Evolutionary conservation across 2,113 vertebrate species (phyloP).

Genomic region (Meles meles): DNA sequence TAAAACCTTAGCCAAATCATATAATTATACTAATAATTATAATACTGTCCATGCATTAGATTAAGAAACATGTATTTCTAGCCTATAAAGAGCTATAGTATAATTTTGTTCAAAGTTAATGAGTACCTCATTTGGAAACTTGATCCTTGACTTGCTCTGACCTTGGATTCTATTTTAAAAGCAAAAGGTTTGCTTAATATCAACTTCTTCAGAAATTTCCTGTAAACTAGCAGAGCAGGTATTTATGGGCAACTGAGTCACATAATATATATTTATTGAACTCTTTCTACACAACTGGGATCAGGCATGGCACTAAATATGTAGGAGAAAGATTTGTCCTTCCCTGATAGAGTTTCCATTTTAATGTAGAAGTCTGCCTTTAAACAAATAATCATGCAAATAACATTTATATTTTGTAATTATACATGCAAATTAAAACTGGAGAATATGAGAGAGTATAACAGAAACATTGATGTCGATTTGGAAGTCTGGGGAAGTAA

Average conservation of each 20-base stretch:
- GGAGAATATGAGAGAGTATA: not conserved
- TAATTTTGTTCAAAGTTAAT: not conserved
- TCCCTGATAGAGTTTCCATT: not conserved
- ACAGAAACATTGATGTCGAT: not conserved
- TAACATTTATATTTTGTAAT: not conserved
- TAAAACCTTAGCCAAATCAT: not conserved
- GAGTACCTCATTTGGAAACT: not conserved
- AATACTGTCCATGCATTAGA: not conserved
- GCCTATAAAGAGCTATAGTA: not conserved
- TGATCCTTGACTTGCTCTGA: not conserved
- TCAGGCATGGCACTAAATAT: not conserved
- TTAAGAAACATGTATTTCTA: not conserved
- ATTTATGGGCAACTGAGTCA: not conserved
- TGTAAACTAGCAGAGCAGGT: not conserved
- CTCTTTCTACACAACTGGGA: not conserved
- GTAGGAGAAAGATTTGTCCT: not conserved
- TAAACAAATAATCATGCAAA: not conserved
- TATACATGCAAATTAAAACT: not conserved
- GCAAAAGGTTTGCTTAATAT: not conserved
- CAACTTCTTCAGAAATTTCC: not conserved
- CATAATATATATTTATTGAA: not conserved
- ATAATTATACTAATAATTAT: not conserved
- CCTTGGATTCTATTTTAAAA: not conserved
- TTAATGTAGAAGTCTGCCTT: not conserved
- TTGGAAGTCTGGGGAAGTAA: not conserved